These are phyloP conservation scores for Buphagus erythrorhynchus DNA, from an alignment of 2,797 vertebrate genomes.

Conservation along the genomic window DNA sequence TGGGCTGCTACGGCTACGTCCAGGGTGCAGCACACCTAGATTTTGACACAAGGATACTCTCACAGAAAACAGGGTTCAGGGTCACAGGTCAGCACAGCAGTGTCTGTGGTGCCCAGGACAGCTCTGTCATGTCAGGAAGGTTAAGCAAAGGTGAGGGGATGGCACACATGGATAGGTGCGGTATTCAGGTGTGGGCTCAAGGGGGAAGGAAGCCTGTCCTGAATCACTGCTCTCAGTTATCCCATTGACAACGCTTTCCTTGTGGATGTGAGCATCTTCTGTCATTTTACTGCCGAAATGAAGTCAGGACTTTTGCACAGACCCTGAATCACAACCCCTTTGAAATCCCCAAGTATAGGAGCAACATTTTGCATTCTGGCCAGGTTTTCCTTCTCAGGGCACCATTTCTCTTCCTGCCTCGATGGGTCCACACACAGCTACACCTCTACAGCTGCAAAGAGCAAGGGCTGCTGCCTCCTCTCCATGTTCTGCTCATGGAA, in stretches of 20 bases:
- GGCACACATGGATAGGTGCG: accelerated
- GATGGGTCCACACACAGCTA: background rate
- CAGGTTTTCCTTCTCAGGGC: background rate
- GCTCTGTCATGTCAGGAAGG: accelerated
- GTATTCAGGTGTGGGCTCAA: background rate
- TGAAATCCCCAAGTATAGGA: background rate
- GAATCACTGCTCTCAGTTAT: background rate
- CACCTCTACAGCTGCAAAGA: background rate
- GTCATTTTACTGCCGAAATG: background rate
- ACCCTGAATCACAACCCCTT: background rate
- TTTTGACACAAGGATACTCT: background rate
- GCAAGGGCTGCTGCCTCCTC: background rate
- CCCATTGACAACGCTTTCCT: background rate
- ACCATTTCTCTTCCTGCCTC: background rate
- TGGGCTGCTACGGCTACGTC: background rate
- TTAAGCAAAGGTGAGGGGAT: background rate
- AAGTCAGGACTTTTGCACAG: accelerated
- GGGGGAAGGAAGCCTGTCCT: background rate
- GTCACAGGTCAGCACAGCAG: background rate
- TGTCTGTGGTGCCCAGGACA: background rate
- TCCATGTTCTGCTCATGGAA: accelerated
- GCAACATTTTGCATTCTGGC: background rate
- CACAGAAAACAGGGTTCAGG: background rate
- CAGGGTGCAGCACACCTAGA: background rate
- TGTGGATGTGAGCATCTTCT: background rate